Evolutionary conservation across 2,888 invertebrate species (phyloP).

Genomic region (Harpalus rubripes): DNA sequence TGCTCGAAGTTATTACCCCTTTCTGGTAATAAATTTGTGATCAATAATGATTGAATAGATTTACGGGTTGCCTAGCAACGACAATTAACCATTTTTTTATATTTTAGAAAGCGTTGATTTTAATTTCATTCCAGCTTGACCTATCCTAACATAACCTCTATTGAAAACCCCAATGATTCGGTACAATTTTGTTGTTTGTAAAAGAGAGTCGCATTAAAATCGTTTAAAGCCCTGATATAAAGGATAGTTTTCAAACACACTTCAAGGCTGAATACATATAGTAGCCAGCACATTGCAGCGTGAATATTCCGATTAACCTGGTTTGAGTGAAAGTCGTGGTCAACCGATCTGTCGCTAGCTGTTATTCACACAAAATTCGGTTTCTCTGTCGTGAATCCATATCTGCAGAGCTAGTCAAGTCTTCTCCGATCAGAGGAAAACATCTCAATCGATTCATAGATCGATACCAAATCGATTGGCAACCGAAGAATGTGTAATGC

Average conservation of each 20-base stretch:
- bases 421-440: background rate
- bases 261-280: background rate
- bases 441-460: background rate
- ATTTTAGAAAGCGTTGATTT: too few relatives aligned
- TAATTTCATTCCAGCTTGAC: too few relatives aligned
- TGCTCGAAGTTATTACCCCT: too few relatives aligned
- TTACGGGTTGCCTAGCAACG: background rate
- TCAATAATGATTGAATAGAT: too few relatives aligned
- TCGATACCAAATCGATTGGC: background rate
- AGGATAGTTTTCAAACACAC: background rate
- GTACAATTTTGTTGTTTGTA: background rate
- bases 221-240: background rate
- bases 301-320: conserved; percentile 38
- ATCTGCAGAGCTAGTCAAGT: background rate
- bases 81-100: background rate
- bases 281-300: conserved; percentile 21
- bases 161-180: too few relatives aligned
- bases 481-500: background rate
- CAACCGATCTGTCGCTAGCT: background rate
- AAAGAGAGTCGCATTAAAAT: background rate
- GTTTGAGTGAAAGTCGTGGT: conserved; percentile 26
- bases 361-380: conserved; percentile 24
- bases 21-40: too few relatives aligned
- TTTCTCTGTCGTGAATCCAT: conserved; percentile 6
- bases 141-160: too few relatives aligned